phyloP scores from a whole-genome alignment of 2,888 invertebrate genomes.

The Drepanosiphum platanoidis region DNA sequence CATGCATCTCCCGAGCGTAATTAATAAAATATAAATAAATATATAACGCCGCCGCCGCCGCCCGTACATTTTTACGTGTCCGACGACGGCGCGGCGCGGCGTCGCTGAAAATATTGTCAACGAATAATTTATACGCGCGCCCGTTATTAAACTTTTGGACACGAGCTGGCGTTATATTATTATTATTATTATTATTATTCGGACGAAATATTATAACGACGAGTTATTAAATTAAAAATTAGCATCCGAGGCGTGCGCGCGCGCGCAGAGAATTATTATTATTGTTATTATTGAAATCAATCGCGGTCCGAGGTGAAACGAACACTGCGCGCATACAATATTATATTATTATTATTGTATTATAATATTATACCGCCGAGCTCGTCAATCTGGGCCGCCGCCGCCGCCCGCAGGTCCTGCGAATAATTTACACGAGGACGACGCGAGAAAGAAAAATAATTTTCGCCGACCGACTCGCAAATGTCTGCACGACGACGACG shows the following conservation, averaged over 20 bases:
- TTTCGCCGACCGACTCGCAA: no score
- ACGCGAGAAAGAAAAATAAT: no score
- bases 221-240: constrained; percentile 33
- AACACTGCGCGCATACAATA: no score
- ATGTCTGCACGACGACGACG: no score
- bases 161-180: not conserved
- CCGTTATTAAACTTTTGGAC: constrained; percentile 40
- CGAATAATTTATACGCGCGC: constrained; percentile 41
- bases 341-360: no score
- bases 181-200: constrained; percentile 12
- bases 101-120: constrained; percentile 51
- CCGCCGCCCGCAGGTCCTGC: no score
- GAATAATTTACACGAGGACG: no score
- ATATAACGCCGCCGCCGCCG: not conserved
- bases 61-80: constrained; percentile 39
- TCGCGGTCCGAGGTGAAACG: no score
- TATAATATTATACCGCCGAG: not conserved
- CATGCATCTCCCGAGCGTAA: constrained; percentile 36
- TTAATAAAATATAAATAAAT: constrained; percentile 60
- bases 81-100: not conserved
- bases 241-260: not conserved
- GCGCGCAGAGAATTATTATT: no score
- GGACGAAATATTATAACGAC: constrained; percentile 14
- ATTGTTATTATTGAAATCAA: not conserved
- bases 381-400: no score